A percentile compares a stretch with the other conserved stretches of the same genome.
phyloP scores from a whole-genome alignment of 2,113 vertebrate genomes.

The Passerina amoena region DNA sequence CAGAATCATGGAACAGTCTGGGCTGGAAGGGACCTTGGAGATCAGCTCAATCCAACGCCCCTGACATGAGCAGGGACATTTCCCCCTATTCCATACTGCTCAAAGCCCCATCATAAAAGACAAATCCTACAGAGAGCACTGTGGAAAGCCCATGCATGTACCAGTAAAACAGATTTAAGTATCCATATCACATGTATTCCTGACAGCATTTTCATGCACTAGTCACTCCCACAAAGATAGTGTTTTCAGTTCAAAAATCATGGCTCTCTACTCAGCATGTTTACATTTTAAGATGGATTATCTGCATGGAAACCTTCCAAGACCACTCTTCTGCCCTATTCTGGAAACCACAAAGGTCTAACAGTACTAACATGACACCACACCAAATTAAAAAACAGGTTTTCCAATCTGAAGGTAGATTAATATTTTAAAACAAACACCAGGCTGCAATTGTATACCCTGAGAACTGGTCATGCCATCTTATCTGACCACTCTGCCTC shows the following conservation, averaged over 20 bases:
- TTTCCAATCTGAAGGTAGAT: constrained; percentile 13
- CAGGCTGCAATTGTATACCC: constrained; percentile 2
- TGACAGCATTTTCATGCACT: neutral
- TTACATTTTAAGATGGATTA: neutral
- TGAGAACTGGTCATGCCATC: neutral
- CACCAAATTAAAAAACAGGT: neutral
- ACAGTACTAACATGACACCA: neutral
- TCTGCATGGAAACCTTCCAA: constrained; percentile 4
- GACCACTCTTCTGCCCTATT: neutral
- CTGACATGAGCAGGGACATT: fast-evolving
- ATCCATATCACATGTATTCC: neutral
- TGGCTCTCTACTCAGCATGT: neutral
- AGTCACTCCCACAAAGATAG: neutral
- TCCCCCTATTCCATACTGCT: neutral
- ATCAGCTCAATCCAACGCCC: neutral
- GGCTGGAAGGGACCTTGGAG: neutral
- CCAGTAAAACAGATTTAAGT: neutral
- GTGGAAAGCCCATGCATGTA: neutral
- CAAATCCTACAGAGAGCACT: neutral
- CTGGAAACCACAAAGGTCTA: neutral
- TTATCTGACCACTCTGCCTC: neutral
- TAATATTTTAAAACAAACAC: constrained; percentile 38
- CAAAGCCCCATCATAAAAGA: neutral
- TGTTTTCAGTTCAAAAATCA: neutral
- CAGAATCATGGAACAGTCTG: neutral